Base-by-base conservation (phyloP, 2,888 invertebrate genomes). In the Nipponacmea schrenckii region DNA sequence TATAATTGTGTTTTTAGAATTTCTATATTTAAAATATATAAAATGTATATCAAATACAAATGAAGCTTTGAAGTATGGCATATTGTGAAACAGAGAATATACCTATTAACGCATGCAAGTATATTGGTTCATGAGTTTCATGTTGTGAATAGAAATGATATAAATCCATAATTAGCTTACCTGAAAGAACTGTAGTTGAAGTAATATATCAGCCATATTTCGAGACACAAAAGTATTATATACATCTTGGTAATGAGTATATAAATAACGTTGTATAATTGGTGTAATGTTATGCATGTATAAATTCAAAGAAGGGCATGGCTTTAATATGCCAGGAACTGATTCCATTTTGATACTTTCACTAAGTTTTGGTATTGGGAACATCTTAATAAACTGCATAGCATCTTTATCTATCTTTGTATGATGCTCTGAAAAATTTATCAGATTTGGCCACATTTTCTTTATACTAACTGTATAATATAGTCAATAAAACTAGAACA, bases 231-330 rank as follows among this genome's bases (percentile, higher is more conserved):
- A 78, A 0, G 72, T 69, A 45, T 78, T 65, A 71, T 86, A 85
- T 0, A 85, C 75, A 3, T 81, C 77, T 0, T 72, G 75, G 74
- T 75, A 80, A 15, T 79, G 75, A 7, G 72, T 75, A 64, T 74
- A 81, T 66, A 88, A 75, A 68, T 75, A 84, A 24, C 72, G 72
- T 77, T 88, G 88, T 44, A 87, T 73, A 44, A 74, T 74, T n/a
- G 85, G 85, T 20, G 85, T 76, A 14, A 83, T 77, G 2, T 74
- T 44, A 56, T 79, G 78, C 69, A 86, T 74, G 73, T 86, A 86
- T 15, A 31, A 50, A 80, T 84, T 83, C 7, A 86, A 74, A 14
- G 76, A 56, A 2, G 77, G 79, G 76, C 84, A 86, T 0, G 82
- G 85, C 56, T 76, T 65, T 44, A 80, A 83, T 73, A 81, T 72